A percentile compares a stretch with the other conserved stretches of the same genome.
Conservation (phyloP, 2,888 invertebrate genomes). For the Polyploca ridens region DNA sequence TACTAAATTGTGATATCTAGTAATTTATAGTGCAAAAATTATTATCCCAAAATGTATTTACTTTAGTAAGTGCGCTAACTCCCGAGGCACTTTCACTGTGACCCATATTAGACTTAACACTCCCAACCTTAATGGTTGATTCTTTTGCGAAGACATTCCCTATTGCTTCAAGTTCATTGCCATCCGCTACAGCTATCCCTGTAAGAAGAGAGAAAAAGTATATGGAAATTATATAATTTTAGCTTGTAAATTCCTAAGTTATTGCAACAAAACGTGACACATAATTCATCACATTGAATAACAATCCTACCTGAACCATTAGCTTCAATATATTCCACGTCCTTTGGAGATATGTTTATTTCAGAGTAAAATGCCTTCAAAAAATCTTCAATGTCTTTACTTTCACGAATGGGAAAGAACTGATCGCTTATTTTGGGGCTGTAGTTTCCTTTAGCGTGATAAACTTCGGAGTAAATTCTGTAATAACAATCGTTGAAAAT, state of each 20-base stretch:
- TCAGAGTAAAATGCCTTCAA: conserved; percentile 83
- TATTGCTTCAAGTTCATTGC: conserved; percentile 85
- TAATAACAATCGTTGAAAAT: background rate
- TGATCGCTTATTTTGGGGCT: conserved; percentile 22
- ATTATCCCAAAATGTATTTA: conserved; percentile 23
- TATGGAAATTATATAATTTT: too few species aligned
- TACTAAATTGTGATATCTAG: too few species aligned
- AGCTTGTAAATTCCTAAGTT: too few species aligned
- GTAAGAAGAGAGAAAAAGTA: background rate
- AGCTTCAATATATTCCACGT: conserved; percentile 91
- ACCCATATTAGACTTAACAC: conserved; percentile 64
- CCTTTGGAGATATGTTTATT: conserved; percentile 86
- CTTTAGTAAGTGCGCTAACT: conserved; percentile 83
- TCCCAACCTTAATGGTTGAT: conserved; percentile 80
- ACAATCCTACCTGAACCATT: conserved; percentile 86
- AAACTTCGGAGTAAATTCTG: conserved; percentile 54
- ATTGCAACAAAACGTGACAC: too few species aligned
- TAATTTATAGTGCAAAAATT: too few species aligned
- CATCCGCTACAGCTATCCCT: conserved; percentile 85
- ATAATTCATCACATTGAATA: background rate
- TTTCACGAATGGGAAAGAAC: conserved; percentile 36
- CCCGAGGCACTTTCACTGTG: conserved; percentile 58
- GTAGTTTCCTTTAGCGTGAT: conserved; percentile 41
- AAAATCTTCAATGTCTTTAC: conserved; percentile 67
- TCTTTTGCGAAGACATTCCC: conserved; percentile 78